phyloP scores from a whole-genome alignment of 2,113 vertebrate genomes.

The Engystomops pustulosus region DNA sequence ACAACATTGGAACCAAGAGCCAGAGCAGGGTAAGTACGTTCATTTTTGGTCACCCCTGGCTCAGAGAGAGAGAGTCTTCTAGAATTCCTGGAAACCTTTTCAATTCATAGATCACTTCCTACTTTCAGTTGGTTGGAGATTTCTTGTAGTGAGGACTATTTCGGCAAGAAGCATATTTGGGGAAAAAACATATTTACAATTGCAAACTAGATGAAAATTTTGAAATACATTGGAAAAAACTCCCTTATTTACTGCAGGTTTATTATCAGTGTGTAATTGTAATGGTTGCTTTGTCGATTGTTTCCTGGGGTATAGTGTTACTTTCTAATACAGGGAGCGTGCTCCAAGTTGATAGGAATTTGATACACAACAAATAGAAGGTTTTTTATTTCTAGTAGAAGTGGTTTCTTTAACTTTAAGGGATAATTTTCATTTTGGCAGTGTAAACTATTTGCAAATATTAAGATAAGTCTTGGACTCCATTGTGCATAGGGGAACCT shows the following conservation, averaged over 20 bases:
- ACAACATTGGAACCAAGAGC: no score
- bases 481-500: constrained; percentile 20
- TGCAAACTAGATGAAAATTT: background rate
- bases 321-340: constrained; percentile 11
- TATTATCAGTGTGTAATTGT: background rate
- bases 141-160: background rate
- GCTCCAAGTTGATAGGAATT: constrained; percentile 20
- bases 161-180: background rate
- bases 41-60: no score
- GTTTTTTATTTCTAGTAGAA: constrained; percentile 13
- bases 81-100: no score
- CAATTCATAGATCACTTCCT: no score
- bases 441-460: constrained; percentile 41
- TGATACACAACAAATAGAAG: constrained; percentile 1
- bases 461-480: constrained; percentile 30
- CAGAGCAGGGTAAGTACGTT: no score
- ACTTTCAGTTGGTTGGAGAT: background rate
- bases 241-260: background rate
- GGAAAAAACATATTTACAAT: no score
- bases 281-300: background rate
- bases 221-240: background rate
- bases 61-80: no score
- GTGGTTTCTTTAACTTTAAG: constrained; percentile 45
- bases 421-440: constrained; percentile 52
- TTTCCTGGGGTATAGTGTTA: constrained; percentile 9